phyloP scores from a whole-genome alignment of 1,140 invertebrate genomes.

The Drosophila busckii region DNA sequence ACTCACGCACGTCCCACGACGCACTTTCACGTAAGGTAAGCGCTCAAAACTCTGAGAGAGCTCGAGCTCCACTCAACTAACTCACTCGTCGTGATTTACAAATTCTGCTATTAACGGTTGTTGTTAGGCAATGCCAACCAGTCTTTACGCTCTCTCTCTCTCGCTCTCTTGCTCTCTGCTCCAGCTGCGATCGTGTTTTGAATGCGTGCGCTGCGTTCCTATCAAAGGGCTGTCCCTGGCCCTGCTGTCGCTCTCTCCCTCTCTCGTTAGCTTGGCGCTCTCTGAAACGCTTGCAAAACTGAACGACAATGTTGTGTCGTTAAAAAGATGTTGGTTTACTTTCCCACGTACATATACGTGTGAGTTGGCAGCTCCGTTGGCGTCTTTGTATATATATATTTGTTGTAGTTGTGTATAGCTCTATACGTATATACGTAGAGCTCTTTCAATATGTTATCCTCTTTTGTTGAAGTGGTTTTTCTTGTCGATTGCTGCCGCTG shows the following conservation, averaged over 20 bases:
- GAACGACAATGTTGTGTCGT: conserved; percentile 46
- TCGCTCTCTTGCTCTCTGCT: conserved; percentile 11
- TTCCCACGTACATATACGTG: conserved; percentile 63
- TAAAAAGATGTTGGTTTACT: conserved; percentile 76
- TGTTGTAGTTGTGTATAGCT: conserved; percentile 10
- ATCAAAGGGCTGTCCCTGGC: conserved; percentile 65
- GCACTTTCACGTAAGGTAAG: conserved; percentile 34
- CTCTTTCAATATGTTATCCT: conserved; percentile 76
- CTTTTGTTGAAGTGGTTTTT: conserved; percentile 77
- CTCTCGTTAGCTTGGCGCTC: background rate
- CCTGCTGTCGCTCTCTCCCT: conserved; percentile 25
- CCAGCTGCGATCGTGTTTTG: conserved; percentile 1
- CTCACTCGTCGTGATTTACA: conserved; percentile 49
- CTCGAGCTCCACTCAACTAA: conserved; percentile 29
- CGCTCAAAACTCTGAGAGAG: too few species aligned
- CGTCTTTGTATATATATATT: conserved; percentile 13
- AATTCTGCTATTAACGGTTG: conserved; percentile 39
- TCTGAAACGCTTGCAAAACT: conserved; percentile 63
- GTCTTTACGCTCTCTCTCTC: conserved; percentile 2
- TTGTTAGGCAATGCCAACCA: conserved; percentile 27
- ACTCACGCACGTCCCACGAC: conserved; percentile 32
- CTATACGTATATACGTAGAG: conserved; percentile 27
- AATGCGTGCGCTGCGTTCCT: conserved; percentile 44
- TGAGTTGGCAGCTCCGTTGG: conserved; percentile 23
- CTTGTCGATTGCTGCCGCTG: conserved; percentile 52